A percentile compares a stretch with the other conserved stretches of the same genome.
phyloP scores from a whole-genome alignment of 2,113 vertebrate genomes.

The Nothoprocta perdicaria region DNA sequence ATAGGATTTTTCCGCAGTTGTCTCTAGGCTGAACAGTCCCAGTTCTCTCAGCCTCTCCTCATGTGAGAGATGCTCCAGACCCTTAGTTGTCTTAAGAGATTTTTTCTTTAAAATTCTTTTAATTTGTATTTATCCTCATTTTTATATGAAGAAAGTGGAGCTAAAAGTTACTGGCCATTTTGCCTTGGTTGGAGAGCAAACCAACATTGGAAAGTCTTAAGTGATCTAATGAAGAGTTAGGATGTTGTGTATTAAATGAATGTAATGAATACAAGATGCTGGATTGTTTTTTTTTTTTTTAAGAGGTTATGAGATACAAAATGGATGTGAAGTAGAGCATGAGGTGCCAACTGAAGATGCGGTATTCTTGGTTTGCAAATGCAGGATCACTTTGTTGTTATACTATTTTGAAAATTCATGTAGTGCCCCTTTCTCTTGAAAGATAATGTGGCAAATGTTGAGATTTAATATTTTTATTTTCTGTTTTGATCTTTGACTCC shows the following conservation, averaged over 20 bases:
- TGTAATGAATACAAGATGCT: not conserved
- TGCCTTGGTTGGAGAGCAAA: not conserved
- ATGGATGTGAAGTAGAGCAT: not conserved
- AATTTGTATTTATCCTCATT: accelerated
- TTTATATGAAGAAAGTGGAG: not conserved
- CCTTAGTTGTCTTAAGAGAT: not conserved
- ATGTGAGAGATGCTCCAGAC: too few species aligned
- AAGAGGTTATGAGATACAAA: not conserved
- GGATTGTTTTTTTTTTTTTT: not conserved
- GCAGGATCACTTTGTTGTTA: not conserved
- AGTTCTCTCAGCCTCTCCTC: too few species aligned
- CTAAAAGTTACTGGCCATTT: not conserved
- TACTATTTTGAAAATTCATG: not conserved
- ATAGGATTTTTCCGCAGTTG: too few species aligned
- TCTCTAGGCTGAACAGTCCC: too few species aligned
- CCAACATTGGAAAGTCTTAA: not conserved
- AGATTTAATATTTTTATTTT: not conserved
- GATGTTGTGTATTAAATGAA: not conserved
- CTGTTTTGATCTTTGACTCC: not conserved
- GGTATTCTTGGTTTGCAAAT: not conserved
- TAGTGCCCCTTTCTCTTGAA: not conserved
- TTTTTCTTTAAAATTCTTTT: not conserved
- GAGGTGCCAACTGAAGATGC: too few species aligned
- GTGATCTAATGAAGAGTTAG: not conserved
- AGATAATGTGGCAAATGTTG: not conserved